Evolutionary conservation across 2,113 vertebrate genomes (phyloP).

Genomic region (Sphyrna mokarran): DNA sequence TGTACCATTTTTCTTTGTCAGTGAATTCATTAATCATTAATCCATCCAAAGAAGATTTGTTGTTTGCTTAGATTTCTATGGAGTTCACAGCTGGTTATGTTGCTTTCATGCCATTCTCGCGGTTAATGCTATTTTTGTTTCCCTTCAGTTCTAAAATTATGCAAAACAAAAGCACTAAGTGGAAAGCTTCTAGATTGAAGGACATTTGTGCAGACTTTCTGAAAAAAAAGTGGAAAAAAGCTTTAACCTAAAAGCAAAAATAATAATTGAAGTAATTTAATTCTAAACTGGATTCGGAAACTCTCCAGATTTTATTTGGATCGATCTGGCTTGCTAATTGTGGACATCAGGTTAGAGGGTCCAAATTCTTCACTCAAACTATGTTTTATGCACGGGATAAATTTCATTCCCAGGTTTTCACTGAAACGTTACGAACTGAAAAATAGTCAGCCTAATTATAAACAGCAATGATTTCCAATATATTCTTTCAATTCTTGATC

Average conservation of each 20-base stretch:
- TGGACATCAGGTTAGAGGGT: neutral
- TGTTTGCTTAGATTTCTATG: neutral
- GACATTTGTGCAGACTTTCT: neutral
- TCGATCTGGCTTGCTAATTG: neutral
- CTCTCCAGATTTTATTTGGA: neutral
- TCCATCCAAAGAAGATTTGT: neutral
- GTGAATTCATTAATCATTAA: conserved; percentile 30
- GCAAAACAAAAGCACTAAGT: neutral
- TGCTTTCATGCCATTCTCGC: neutral
- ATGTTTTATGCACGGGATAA: neutral
- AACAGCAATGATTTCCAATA: neutral
- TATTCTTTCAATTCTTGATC: neutral
- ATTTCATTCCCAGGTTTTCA: neutral
- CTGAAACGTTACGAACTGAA: neutral
- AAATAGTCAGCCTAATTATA: neutral
- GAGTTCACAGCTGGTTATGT: neutral
- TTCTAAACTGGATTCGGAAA: neutral
- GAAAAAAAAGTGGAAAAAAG: neutral
- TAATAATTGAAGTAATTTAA: neutral
- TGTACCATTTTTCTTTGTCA: neutral
- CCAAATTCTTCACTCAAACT: neutral
- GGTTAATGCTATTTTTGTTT: neutral
- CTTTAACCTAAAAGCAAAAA: neutral
- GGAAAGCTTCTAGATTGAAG: neutral
- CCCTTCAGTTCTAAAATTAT: neutral